Evolutionary conservation across 1,140 invertebrate species (phyloP).

Genomic region (Calliopsis andreniformis): DNA sequence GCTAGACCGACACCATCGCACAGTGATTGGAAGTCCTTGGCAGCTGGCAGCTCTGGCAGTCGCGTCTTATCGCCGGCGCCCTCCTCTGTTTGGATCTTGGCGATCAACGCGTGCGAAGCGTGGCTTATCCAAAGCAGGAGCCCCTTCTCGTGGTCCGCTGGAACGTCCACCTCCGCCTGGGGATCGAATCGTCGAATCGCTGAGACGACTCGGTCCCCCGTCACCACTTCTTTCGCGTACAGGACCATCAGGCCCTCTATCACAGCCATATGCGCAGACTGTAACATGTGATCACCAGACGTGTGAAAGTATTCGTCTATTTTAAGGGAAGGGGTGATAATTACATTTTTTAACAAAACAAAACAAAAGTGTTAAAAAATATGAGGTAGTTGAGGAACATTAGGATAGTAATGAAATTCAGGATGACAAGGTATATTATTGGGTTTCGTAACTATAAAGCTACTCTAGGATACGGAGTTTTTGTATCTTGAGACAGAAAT

Average conservation of each 20-base stretch:
- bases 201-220: conserved; percentile 92
- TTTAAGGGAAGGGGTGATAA: too few species aligned
- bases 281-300: too few species aligned
- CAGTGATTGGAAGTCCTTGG: conserved; percentile 83
- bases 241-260: conserved; percentile 98
- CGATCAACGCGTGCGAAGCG: conserved; percentile 89
- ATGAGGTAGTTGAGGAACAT: background rate
- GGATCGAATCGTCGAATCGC: conserved; percentile 89
- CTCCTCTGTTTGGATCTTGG: conserved; percentile 81
- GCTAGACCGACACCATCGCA: conserved; percentile 96
- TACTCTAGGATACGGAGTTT: too few species aligned
- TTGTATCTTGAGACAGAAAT: too few species aligned
- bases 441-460: too few species aligned
- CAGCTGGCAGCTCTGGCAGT: conserved; percentile 79
- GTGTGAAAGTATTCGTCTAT: too few species aligned
- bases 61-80: conserved; percentile 76
- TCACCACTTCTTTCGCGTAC: conserved; percentile 96
- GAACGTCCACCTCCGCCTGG: conserved; percentile 76
- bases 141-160: conserved; percentile 91
- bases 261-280: conserved; percentile 98
- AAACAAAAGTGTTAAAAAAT: conserved; percentile 4
- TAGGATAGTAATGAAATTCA: too few species aligned
- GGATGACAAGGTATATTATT: too few species aligned
- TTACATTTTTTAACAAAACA: too few species aligned
- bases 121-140: conserved; percentile 96